These are phyloP conservation scores for Scytalopus superciliaris DNA, from an alignment of 2,113 vertebrate genomes.

Conservation along the genomic window DNA sequence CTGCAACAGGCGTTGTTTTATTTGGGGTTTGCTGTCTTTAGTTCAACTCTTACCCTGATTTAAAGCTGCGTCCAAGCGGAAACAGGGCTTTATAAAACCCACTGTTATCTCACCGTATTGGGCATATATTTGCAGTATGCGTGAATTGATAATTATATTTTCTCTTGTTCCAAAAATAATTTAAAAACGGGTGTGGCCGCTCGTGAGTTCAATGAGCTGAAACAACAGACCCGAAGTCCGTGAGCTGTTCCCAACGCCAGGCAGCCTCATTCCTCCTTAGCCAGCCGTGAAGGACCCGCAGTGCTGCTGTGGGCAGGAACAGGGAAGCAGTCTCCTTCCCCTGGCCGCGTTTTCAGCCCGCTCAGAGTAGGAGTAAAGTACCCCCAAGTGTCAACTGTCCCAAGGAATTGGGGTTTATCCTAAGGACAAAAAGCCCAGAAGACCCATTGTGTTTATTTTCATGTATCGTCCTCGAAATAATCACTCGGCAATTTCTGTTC, in stretches of 20 bases:
- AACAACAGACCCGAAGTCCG: constrained; percentile 14
- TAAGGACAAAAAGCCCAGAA: background rate
- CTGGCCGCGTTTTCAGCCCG: background rate
- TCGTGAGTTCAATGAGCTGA: background rate
- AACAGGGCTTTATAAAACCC: background rate
- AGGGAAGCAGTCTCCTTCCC: background rate
- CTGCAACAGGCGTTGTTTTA: background rate
- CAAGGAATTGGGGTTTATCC: background rate
- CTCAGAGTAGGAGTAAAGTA: fast-evolving
- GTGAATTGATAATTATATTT: background rate
- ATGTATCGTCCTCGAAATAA: background rate
- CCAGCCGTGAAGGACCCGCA: background rate
- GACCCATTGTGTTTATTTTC: background rate
- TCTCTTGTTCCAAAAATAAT: constrained; percentile 27
- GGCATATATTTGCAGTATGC: background rate
- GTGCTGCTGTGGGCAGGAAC: fast-evolving
- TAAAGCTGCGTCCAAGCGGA: background rate
- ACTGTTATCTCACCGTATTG: background rate
- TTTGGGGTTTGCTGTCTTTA: background rate
- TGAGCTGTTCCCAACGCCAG: background rate
- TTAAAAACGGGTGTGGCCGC: background rate
- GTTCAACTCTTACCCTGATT: background rate
- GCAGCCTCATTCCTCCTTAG: background rate
- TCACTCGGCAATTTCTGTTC: background rate
- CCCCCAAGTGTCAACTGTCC: background rate